phyloP scores from a whole-genome alignment of 2,888 invertebrate species.

The Pyrrhia umbra region DNA sequence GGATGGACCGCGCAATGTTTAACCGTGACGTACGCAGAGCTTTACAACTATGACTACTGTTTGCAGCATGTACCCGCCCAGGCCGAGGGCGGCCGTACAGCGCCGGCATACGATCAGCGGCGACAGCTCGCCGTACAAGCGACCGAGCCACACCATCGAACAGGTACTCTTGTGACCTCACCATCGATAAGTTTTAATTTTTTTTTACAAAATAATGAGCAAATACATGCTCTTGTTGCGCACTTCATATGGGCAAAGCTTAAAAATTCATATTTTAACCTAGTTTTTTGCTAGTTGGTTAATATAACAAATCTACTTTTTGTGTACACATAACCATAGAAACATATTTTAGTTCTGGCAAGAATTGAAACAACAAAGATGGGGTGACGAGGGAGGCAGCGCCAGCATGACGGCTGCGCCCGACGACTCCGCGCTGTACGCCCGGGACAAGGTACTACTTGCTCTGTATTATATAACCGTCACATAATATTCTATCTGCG shows the following conservation, averaged over 20 bases:
- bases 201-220: too few relatives aligned
- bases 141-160: slow-evolving; percentile 92
- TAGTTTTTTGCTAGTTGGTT: too few relatives aligned
- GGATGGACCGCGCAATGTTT: too few relatives aligned
- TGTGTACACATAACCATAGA: too few relatives aligned
- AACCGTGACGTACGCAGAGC: too few relatives aligned
- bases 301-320: too few relatives aligned
- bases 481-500: not conserved
- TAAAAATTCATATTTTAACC: too few relatives aligned
- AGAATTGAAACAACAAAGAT: slow-evolving; percentile 91
- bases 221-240: too few relatives aligned
- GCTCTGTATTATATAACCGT: not conserved
- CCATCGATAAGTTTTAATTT: too few relatives aligned
- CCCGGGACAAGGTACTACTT: slow-evolving; percentile 91
- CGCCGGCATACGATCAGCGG: slow-evolving; percentile 97
- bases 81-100: slow-evolving; percentile 91
- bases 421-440: slow-evolving; percentile 90
- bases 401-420: slow-evolving; percentile 76
- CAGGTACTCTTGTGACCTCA: slow-evolving; percentile 83
- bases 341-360: slow-evolving; percentile 92
- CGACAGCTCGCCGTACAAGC: slow-evolving; percentile 91
- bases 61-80: slow-evolving; percentile 92
- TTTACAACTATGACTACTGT: too few relatives aligned
- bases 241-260: too few relatives aligned
- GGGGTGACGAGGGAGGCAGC: slow-evolving; percentile 71